Evolutionary conservation across 1,140 invertebrate species (phyloP).

Genomic region (Acromyrmex echinatior): DNA sequence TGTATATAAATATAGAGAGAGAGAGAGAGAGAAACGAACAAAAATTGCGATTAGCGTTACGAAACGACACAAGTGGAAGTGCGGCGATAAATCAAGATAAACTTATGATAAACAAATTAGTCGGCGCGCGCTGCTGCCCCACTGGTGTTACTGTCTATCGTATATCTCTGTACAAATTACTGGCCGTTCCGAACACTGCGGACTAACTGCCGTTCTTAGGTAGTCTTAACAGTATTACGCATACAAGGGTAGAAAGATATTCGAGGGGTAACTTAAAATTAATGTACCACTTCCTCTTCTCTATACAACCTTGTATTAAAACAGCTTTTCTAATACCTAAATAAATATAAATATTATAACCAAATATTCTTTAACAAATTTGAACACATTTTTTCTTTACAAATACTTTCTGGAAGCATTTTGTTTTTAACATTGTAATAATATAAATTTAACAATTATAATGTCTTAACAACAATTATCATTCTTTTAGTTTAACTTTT

Average conservation of each 20-base stretch:
- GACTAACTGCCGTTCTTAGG: conserved; percentile 78
- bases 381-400: not conserved
- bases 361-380: not conserved
- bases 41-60: conserved; percentile 64
- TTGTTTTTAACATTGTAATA: not conserved
- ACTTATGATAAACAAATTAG: conserved; percentile 84
- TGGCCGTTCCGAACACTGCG: conserved; percentile 80
- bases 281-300: conserved; percentile 85
- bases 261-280: conserved; percentile 84
- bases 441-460: not conserved
- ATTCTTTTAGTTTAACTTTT: not conserved
- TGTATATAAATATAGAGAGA: not conserved
- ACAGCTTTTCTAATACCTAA: conserved; percentile 2
- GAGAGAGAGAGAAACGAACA: conserved; percentile 9
- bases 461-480: not conserved
- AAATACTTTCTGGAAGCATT: not conserved
- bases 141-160: conserved; percentile 79
- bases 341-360: conserved; percentile 13
- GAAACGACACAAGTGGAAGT: conserved; percentile 57
- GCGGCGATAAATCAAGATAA: conserved; percentile 80
- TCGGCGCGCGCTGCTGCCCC: conserved; percentile 69
- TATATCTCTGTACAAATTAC: conserved; percentile 83
- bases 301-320: conserved; percentile 67
- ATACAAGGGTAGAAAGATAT: conserved; percentile 80
- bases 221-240: conserved; percentile 75